Evolutionary conservation across 2,888 invertebrate genomes (phyloP).

Genomic region (Morpho helenor): DNA sequence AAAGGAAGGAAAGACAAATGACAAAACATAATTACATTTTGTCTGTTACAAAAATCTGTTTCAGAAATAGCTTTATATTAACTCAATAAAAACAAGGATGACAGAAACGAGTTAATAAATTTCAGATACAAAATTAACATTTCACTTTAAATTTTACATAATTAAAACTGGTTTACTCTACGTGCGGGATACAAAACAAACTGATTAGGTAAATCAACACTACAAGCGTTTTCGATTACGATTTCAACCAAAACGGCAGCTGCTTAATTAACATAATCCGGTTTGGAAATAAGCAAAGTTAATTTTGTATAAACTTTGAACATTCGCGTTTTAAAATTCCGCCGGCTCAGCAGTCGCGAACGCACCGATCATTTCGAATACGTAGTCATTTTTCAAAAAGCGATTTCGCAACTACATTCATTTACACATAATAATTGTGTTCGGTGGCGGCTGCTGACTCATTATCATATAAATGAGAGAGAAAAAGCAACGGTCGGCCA

Average conservation of each 20-base stretch:
- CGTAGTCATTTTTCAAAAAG: constrained; percentile 47
- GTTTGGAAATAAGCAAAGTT: constrained; percentile 54
- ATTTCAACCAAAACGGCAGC: constrained; percentile 50
- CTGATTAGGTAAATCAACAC: constrained; percentile 61
- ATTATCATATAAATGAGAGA: constrained; percentile 78
- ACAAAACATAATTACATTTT: too few species aligned
- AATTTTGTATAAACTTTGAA: constrained; percentile 54
- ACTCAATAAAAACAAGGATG: background rate
- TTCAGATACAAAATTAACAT: background rate
- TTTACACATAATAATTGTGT: constrained; percentile 71
- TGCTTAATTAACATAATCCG: constrained; percentile 60
- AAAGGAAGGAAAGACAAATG: too few species aligned
- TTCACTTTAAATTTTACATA: constrained; percentile 20
- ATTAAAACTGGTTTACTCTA: constrained; percentile 31
- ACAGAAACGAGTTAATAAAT: constrained; percentile 11
- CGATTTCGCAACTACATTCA: constrained; percentile 57
- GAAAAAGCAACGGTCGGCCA: constrained; percentile 70
- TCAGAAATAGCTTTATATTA: too few species aligned
- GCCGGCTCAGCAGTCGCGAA: constrained; percentile 35
- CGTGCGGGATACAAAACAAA: constrained; percentile 45
- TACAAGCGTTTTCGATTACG: constrained; percentile 54
- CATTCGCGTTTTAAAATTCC: constrained; percentile 41
- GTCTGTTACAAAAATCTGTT: too few species aligned
- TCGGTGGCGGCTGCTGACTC: constrained; percentile 61
- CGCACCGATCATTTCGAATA: constrained; percentile 40